Evolutionary conservation across 2,797 vertebrate genomes (phyloP).

Genomic region (Coccyzus lansbergi): DNA sequence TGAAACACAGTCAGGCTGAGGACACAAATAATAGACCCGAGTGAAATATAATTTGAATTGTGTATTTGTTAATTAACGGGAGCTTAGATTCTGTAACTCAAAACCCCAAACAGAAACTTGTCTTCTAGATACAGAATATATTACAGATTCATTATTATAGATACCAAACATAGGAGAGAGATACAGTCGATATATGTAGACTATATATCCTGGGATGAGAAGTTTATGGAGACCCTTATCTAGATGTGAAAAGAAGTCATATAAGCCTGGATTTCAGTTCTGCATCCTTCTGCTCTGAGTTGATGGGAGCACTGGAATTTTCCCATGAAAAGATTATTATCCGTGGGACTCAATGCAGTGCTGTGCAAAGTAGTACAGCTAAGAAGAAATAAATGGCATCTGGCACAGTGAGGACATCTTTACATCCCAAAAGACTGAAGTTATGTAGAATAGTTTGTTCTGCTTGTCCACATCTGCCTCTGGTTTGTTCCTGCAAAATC

Average conservation of each 20-base stretch:
- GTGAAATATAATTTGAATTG: not conserved
- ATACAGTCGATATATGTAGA: not conserved
- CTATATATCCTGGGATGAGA: not conserved
- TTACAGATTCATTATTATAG: not conserved
- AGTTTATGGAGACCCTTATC: not conserved
- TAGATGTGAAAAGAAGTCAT: not conserved
- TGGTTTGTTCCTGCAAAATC: not conserved
- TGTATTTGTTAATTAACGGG: conserved; percentile 13
- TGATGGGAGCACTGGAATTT: not conserved
- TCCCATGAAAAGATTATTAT: not conserved
- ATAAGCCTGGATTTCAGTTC: not conserved
- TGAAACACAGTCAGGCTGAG: not conserved
- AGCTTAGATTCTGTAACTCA: not conserved
- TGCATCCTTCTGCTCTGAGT: not conserved
- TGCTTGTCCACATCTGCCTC: not conserved
- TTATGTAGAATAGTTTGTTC: not conserved
- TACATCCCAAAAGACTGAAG: not conserved
- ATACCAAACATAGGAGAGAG: not conserved
- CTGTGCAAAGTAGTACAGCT: not conserved
- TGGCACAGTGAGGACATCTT: not conserved
- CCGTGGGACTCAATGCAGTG: not conserved
- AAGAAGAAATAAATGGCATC: not conserved
- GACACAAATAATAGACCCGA: not conserved
- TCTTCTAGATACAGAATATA: not conserved
- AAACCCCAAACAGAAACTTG: not conserved